These are phyloP conservation scores for Zaprionus nigranus DNA, from an alignment of 1,140 invertebrate species.

Conservation along the genomic window DNA sequence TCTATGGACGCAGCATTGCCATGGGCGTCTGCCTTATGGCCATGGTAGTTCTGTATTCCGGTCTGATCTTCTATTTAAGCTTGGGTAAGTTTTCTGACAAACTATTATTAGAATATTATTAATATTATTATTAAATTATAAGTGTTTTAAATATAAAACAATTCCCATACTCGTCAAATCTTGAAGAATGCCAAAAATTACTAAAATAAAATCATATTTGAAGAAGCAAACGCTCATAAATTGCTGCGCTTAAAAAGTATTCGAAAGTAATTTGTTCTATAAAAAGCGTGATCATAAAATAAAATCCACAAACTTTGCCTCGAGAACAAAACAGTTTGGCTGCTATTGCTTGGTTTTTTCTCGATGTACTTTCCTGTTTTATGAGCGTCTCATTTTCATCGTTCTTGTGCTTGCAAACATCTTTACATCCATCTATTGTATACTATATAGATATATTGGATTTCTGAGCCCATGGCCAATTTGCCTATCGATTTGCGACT, in stretches of 20 bases:
- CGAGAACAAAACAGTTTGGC: conserved; percentile 64
- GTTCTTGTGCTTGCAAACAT: conserved; percentile 12
- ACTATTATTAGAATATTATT: not conserved
- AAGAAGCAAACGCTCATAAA: conserved; percentile 58
- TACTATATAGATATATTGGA: conserved; percentile 50
- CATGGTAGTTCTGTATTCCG: conserved; percentile 65
- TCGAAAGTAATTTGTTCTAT: conserved; percentile 71
- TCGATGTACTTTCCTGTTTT: conserved; percentile 60
- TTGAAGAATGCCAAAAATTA: not conserved
- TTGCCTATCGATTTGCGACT: conserved; percentile 77
- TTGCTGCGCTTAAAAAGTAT: conserved; percentile 63
- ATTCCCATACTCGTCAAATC: no score
- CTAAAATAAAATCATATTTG: conserved; percentile 46
- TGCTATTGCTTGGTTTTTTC: conserved; percentile 35
- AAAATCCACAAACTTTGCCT: conserved; percentile 67
- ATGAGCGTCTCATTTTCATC: conserved; percentile 56
- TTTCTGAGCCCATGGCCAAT: conserved; percentile 60
- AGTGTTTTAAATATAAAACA: no score
- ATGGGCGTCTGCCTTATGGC: conserved; percentile 69
- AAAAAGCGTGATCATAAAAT: conserved; percentile 68
- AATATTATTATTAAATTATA: not conserved
- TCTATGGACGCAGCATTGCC: conserved; percentile 77
- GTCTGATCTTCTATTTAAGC: conserved; percentile 73
- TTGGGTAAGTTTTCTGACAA: conserved; percentile 60
- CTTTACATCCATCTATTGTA: conserved; percentile 25